Evolutionary conservation across 1,140 invertebrate species (phyloP).

Genomic region (Halotydeus destructor): DNA sequence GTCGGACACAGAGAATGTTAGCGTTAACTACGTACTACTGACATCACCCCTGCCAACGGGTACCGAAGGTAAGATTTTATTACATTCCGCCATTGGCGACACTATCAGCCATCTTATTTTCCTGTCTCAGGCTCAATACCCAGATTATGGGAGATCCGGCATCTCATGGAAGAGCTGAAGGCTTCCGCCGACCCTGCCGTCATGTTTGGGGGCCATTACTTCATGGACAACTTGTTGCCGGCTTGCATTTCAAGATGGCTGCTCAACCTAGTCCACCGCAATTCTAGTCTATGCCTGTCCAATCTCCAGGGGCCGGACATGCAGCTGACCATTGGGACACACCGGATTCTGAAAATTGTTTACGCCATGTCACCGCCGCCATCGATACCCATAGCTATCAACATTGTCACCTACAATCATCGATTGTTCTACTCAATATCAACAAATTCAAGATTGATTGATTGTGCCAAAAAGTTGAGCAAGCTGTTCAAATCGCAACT

Average conservation of each 20-base stretch:
- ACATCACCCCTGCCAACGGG: conserved; percentile 28
- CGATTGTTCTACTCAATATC: conserved; percentile 4
- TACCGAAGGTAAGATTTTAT: conserved; percentile 23
- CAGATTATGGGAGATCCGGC: conserved; percentile 33
- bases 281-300: conserved; percentile 26
- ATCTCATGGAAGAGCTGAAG: conserved; percentile 29
- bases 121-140: conserved; percentile 30
- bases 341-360: conserved; percentile 27
- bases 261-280: conserved; percentile 16
- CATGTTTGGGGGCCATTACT: conserved; percentile 28
- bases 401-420: conserved; percentile 29
- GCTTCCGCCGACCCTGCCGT: conserved; percentile 31
- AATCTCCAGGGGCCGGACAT: conserved; percentile 31
- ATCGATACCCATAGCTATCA: conserved; percentile 28
- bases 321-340: conserved; percentile 23
- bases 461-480: not conserved
- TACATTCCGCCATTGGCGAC: not conserved
- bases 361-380: conserved; percentile 29
- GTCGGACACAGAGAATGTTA: conserved; percentile 5
- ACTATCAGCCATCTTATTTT: not conserved
- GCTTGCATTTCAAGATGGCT: conserved; percentile 18
- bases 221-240: conserved; percentile 23
- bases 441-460: conserved; percentile 6
- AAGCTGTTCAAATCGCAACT: conserved; percentile 22
- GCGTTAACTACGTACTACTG: conserved; percentile 15